These are phyloP conservation scores for Eupithecia subumbrata DNA, from an alignment of 2,888 invertebrate genomes.

Conservation along the genomic window DNA sequence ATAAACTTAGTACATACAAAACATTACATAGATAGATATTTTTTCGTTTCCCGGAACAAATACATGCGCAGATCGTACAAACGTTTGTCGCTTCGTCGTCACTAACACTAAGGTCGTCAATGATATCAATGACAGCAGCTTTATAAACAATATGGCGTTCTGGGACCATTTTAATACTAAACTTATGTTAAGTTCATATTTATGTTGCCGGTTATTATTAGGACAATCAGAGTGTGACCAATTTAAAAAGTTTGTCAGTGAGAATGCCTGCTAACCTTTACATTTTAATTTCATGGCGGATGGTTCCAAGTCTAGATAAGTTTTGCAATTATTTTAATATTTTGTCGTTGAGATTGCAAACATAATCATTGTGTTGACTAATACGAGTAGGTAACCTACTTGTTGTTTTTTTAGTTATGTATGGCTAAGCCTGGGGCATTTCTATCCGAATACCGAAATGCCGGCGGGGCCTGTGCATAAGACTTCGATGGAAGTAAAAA, in stretches of 20 bases:
- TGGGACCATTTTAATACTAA: neutral
- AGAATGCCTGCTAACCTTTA: conserved; percentile 33
- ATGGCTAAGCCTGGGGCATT: neutral
- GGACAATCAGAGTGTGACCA: conserved; percentile 47
- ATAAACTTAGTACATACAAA: no score
- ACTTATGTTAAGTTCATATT: neutral
- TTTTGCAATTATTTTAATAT: conserved; percentile 34
- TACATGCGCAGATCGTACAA: no score
- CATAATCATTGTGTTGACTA: conserved; percentile 6
- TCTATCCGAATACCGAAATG: neutral
- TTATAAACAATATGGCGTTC: neutral
- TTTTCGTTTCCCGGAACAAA: no score
- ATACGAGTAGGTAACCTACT: neutral
- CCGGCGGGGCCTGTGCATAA: neutral
- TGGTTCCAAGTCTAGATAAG: conserved; percentile 41
- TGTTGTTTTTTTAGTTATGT: neutral
- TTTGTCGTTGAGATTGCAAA: conserved; percentile 25
- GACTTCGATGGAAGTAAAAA: no score
- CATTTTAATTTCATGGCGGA: conserved; percentile 60
- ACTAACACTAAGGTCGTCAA: no score
- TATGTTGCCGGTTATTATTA: neutral
- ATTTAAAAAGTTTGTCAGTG: conserved; percentile 44
- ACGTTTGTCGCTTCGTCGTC: no score
- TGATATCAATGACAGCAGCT: neutral
- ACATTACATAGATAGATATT: no score